phyloP scores from a whole-genome alignment of 2,113 vertebrate species.

The Hydrochoerus hydrochaeris region DNA sequence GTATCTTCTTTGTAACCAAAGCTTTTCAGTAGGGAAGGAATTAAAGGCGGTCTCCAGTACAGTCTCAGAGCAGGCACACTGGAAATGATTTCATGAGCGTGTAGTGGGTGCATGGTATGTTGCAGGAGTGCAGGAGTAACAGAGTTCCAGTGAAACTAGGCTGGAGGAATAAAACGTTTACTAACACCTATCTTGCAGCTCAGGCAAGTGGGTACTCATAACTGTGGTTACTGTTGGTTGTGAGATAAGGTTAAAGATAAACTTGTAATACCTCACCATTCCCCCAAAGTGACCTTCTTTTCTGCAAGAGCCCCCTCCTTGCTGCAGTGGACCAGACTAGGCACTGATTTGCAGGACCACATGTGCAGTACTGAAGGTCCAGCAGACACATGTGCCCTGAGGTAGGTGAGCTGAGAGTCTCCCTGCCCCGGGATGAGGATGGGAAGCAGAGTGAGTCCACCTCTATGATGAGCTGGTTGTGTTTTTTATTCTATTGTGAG shows the following conservation, averaged over 20 bases:
- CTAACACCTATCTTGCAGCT: constrained; percentile 32
- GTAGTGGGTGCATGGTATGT: background rate
- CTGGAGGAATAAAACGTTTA: background rate
- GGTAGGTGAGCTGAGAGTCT: background rate
- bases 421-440: background rate
- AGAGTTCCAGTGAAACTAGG: background rate
- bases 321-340: background rate
- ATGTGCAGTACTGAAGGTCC: background rate
- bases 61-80: background rate
- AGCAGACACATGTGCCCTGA: too few species aligned
- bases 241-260: background rate
- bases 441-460: background rate
- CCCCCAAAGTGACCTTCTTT: background rate
- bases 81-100: background rate
- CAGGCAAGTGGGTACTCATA: constrained; percentile 29
- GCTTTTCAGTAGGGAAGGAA: background rate
- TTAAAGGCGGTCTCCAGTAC: background rate
- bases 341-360: background rate
- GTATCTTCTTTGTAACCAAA: background rate
- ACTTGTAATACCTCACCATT: background rate
- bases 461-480: background rate
- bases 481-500: background rate
- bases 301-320: background rate
- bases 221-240: background rate
- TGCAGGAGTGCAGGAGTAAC: background rate